phyloP scores from a whole-genome alignment of 2,888 invertebrate species.

The Autographa pulchrina region DNA sequence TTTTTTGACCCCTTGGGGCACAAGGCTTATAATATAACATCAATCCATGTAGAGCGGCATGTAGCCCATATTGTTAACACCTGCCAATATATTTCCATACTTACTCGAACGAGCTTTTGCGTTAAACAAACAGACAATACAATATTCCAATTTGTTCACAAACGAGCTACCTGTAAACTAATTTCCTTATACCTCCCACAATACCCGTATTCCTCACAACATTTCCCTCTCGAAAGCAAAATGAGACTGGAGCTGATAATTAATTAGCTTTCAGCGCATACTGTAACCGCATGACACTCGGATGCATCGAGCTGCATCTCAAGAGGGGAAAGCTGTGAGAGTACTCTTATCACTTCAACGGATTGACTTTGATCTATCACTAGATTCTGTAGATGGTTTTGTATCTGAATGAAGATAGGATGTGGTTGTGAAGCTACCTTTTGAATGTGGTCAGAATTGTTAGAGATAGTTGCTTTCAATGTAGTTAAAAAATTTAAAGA shows the following conservation, averaged over 20 bases:
- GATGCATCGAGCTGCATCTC: constrained; percentile 34
- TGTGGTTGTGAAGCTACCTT: background rate
- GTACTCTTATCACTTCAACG: constrained; percentile 46
- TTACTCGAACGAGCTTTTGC: too few species aligned
- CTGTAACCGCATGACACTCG: constrained; percentile 36
- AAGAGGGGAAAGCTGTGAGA: constrained; percentile 21
- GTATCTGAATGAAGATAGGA: constrained; percentile 16
- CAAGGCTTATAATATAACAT: too few species aligned
- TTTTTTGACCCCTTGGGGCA: too few species aligned
- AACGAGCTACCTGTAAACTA: background rate
- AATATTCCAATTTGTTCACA: background rate
- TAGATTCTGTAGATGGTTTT: constrained; percentile 43
- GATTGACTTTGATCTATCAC: constrained; percentile 57
- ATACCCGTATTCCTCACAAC: background rate
- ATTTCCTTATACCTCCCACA: constrained; percentile 4
- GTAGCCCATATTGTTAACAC: too few species aligned
- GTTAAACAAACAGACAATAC: too few species aligned
- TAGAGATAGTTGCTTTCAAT: too few species aligned
- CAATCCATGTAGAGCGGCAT: too few species aligned
- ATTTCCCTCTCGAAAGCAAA: constrained; percentile 27
- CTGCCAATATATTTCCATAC: too few species aligned
- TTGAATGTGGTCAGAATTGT: background rate
- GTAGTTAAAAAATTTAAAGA: too few species aligned
- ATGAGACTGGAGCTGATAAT: constrained; percentile 47
- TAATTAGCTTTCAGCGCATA: constrained; percentile 48